A percentile compares a stretch with the other conserved stretches of the same genome.
Evolutionary conservation across 92 coral and sea anemone genomes (phyloP).

Genomic region (Blastomussa wellsi): DNA sequence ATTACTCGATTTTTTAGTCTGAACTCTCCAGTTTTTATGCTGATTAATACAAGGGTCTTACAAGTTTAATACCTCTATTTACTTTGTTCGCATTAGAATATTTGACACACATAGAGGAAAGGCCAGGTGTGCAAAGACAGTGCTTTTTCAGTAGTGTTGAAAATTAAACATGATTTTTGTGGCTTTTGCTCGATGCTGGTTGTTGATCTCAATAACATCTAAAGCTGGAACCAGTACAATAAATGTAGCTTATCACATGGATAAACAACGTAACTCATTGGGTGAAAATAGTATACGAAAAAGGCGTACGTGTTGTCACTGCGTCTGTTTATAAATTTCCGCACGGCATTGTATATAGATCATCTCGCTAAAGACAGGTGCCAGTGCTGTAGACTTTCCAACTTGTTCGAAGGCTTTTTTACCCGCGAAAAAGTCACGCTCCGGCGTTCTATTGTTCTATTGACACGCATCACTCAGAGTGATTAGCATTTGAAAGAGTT

Average conservation of each 20-base stretch:
- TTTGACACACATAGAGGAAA: not conserved
- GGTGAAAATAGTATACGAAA: not conserved
- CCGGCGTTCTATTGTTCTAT: constrained; percentile 20
- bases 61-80: not conserved
- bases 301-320: constrained; percentile 1
- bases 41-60: no score
- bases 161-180: not conserved
- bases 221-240: not conserved
- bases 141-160: not conserved
- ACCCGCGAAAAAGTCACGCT: not conserved
- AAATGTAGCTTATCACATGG: not conserved
- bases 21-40: not conserved
- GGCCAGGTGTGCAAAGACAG: not conserved
- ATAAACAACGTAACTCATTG: constrained; percentile 6
- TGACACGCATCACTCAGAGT: constrained; percentile 38
- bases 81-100: not conserved
- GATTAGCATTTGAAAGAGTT: constrained; percentile 29
- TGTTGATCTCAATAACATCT: not conserved
- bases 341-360: not conserved
- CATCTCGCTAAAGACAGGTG: not conserved
- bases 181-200: not conserved
- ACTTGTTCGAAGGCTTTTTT: not conserved
- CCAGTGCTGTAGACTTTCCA: not conserved
- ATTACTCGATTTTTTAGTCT: not conserved
- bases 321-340: constrained; percentile 8